phyloP scores from a whole-genome alignment of 2,888 invertebrate genomes.

The Salpingus planirostris region DNA sequence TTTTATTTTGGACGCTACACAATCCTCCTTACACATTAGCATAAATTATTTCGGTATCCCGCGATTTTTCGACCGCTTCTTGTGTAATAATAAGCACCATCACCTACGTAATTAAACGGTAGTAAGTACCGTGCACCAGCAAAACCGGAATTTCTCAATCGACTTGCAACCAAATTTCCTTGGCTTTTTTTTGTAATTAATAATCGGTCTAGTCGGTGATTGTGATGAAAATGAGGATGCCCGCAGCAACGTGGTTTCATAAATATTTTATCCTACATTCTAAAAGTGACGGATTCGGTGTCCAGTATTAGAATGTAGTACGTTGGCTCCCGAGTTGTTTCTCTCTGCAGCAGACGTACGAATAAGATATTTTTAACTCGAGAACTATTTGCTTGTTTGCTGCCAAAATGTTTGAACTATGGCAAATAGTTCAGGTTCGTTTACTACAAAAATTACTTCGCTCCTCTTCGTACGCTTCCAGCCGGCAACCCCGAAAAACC shows the following conservation, averaged over 20 bases:
- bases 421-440: conserved; percentile 37
- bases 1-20: no score
- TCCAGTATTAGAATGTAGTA: conserved; percentile 23
- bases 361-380: conserved; percentile 39
- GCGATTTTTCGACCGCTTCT: no score
- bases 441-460: conserved; percentile 30
- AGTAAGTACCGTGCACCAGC: no score
- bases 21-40: no score
- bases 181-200: no score
- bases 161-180: no score
- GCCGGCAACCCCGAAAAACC: no score
- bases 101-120: no score
- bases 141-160: no score
- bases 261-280: conserved; percentile 17
- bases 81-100: no score
- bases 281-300: conserved; percentile 16
- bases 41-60: no score
- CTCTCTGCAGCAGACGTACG: conserved; percentile 19
- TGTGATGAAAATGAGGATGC: no score
- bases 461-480: conserved; percentile 3
- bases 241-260: conserved; percentile 10
- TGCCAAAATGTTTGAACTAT: conserved; percentile 41
- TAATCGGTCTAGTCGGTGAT: neutral
- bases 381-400: conserved; percentile 38
- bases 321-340: conserved; percentile 22